A percentile compares a stretch with the other conserved stretches of the same genome.
Conservation (phyloP, 2,888 invertebrate genomes). For the Dryobota labecula region DNA sequence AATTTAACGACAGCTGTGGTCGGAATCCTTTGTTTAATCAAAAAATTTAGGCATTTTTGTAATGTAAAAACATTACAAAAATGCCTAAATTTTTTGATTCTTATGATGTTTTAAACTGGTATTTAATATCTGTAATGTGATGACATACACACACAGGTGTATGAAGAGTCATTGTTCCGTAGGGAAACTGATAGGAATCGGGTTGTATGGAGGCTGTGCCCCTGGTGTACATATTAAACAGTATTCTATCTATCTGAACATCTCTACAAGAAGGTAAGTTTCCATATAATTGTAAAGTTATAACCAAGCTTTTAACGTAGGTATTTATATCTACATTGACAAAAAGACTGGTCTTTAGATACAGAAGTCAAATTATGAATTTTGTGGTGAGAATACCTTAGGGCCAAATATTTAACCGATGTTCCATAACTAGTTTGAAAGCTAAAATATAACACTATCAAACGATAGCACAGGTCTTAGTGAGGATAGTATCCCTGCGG, state of each 20-base stretch:
- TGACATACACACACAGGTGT: no score
- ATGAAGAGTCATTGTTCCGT: no score
- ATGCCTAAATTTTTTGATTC: no score
- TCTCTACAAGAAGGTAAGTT: not conserved
- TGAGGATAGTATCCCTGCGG: not conserved
- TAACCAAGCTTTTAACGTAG: not conserved
- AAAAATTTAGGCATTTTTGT: no score
- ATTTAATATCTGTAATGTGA: no score
- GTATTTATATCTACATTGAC: not conserved
- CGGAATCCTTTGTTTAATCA: no score
- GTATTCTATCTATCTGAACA: not conserved
- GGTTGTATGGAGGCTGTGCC: no score
- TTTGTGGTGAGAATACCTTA: not conserved
- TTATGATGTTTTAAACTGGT: no score
- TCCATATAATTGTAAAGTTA: not conserved
- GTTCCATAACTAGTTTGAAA: not conserved
- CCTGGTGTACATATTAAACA: not conserved
- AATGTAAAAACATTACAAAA: no score
- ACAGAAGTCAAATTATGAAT: not conserved
- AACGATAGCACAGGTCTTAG: constrained; percentile 6
- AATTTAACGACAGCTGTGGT: no score
- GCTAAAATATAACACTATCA: constrained; percentile 14
- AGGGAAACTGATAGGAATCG: no score
- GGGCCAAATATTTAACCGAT: not conserved
- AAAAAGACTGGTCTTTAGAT: not conserved